Conservation (phyloP, 1,140 invertebrate species). For the Phocides pigmalion region DNA sequence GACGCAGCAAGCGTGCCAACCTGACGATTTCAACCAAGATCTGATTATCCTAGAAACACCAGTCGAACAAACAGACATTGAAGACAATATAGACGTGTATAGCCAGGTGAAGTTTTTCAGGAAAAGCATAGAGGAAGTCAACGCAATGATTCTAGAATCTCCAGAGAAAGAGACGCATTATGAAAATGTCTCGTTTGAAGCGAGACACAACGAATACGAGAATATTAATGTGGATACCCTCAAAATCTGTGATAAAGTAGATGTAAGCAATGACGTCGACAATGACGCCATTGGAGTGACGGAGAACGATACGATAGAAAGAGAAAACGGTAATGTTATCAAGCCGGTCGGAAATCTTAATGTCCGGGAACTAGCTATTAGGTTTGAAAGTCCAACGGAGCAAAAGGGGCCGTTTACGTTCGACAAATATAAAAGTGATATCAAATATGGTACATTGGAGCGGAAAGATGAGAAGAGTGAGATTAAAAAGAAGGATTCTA, state of each 20-base stretch:
- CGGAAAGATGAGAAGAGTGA: slow-evolving; percentile 52
- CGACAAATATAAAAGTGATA: slow-evolving; percentile 73
- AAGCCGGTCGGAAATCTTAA: slow-evolving; percentile 68
- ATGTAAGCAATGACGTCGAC: slow-evolving; percentile 44
- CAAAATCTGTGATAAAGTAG: slow-evolving; percentile 70
- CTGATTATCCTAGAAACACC: slow-evolving; percentile 75
- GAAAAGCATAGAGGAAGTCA: slow-evolving; percentile 89
- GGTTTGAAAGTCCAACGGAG: slow-evolving; percentile 85
- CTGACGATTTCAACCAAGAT: slow-evolving; percentile 64
- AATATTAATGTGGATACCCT: slow-evolving; percentile 79
- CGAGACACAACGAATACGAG: slow-evolving; percentile 77
- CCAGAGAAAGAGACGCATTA: slow-evolving; percentile 67
- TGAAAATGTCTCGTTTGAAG: slow-evolving; percentile 69
- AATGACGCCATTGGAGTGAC: slow-evolving; percentile 37
- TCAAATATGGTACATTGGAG: slow-evolving; percentile 65
- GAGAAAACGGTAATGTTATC: slow-evolving; percentile 69
- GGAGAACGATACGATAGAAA: slow-evolving; percentile 40
- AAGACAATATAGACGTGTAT: slow-evolving; percentile 85
- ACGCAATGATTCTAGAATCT: slow-evolving; percentile 85
- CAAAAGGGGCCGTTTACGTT: slow-evolving; percentile 75
- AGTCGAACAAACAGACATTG: slow-evolving; percentile 49
- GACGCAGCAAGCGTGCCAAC: slow-evolving; percentile 83
- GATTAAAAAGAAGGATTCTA: slow-evolving; percentile 48
- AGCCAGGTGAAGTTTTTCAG: slow-evolving; percentile 90
- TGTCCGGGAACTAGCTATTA: slow-evolving; percentile 84